phyloP scores from a whole-genome alignment of 1,140 invertebrate genomes.

The Zaprionus tsacasi region DNA sequence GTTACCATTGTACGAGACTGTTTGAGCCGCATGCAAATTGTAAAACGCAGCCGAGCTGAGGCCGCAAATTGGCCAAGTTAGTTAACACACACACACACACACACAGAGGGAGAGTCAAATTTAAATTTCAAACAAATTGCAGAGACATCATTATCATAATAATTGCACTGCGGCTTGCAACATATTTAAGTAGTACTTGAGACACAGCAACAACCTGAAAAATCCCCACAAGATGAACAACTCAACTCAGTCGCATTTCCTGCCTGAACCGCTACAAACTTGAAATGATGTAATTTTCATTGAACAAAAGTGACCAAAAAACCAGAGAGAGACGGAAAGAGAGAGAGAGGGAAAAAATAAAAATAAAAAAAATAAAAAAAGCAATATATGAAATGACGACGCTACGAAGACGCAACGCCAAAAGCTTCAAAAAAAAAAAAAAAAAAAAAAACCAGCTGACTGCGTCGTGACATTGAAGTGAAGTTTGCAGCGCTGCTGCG shows the following conservation, averaged over 20 bases:
- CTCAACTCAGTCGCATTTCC: slow-evolving; percentile 49
- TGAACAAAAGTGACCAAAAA: slow-evolving; percentile 62
- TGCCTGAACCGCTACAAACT: slow-evolving; percentile 56
- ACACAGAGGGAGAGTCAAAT: neutral
- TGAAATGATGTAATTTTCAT: slow-evolving; percentile 64
- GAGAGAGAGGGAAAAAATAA: too few relatives aligned
- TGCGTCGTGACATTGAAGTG: slow-evolving; percentile 51
- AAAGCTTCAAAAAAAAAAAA: slow-evolving; percentile 18
- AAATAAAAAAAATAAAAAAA: slow-evolving; percentile 10
- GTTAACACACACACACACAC: slow-evolving; percentile 4
- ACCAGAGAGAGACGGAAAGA: neutral
- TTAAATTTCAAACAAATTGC: slow-evolving; percentile 43
- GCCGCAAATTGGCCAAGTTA: slow-evolving; percentile 10
- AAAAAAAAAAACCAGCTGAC: slow-evolving; percentile 35
- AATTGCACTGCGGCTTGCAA: slow-evolving; percentile 70
- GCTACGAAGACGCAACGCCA: slow-evolving; percentile 51
- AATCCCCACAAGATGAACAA: neutral
- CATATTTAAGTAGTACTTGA: slow-evolving; percentile 35
- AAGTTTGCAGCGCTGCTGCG: slow-evolving; percentile 18
- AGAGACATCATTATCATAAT: slow-evolving; percentile 36
- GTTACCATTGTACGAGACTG: neutral
- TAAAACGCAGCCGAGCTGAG: neutral
- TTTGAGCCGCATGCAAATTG: slow-evolving; percentile 18
- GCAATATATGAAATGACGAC: slow-evolving; percentile 34
- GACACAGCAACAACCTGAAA: neutral